Evolutionary conservation across 2,888 invertebrate genomes (phyloP), one percentile per base, ranked within the genome.

Genomic region (Biston stratarius): DNA sequence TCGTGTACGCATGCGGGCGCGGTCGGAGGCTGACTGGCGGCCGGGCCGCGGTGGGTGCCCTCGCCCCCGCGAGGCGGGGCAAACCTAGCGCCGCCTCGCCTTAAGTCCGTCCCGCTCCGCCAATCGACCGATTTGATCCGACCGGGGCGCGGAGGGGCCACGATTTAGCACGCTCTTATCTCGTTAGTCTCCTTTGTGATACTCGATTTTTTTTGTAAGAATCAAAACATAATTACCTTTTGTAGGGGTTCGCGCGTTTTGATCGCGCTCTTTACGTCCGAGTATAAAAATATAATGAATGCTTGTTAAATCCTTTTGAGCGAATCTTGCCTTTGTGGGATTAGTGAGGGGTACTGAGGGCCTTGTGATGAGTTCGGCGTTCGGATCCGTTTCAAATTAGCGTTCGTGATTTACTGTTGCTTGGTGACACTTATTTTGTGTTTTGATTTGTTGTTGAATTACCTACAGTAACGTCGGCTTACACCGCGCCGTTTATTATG

Each of bases 221-320:
- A 94, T 94, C 93, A 93, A 94, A 94, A 93, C 93, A 93, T 94
- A 94, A 94, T 94, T 93, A 93, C 93, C 93, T 92, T 94, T 94
- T 94, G 93, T 94, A 92, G 90, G 90, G 91, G 90, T 91, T 91
- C 88, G 90, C 91, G 91, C 89, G 92, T 92, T 93, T 90, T 91
- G 93, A 92, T 93, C 92, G 92, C 85, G 88, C 91, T 91, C 90
- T 93, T 91, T 91, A 92, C 87, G 91, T 84, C 83, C 86, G 84
- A 86, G 91, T 92, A 93, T 93, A 93, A 93, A 93, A 92, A 93
- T 93, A 93, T 93, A 93, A 94, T 93, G 93, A 93, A 90, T 89
- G 92, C 94, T 94, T 92, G 93, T 93, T 94, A 93, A 92, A 92
- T 91, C 92, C 93, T 89, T 91, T 92, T 92, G 92, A 92, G 90